Conservation (phyloP, 2,888 invertebrate species). For the Agrotis ipsilon region DNA sequence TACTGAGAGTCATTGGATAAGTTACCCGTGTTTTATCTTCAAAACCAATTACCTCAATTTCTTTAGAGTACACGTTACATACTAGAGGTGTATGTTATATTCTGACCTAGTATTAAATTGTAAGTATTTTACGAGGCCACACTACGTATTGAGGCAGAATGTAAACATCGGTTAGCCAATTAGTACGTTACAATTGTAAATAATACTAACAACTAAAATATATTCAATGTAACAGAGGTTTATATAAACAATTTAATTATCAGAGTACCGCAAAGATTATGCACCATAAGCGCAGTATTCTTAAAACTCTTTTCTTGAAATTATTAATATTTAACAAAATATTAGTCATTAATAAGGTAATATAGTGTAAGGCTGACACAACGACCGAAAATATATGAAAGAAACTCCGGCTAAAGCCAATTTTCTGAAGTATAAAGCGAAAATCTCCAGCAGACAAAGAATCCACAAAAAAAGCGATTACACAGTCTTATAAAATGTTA, state of each 20-base stretch:
- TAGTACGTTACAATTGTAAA: slow-evolving; percentile 83
- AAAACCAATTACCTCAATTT: slow-evolving; percentile 91
- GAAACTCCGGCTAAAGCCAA: slow-evolving; percentile 11
- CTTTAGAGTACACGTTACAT: slow-evolving; percentile 86
- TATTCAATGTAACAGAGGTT: slow-evolving; percentile 75
- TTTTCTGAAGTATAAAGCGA: background rate
- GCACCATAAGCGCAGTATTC: slow-evolving; percentile 83
- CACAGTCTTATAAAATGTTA: background rate
- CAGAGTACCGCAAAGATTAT: slow-evolving; percentile 64
- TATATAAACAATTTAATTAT: slow-evolving; percentile 71
- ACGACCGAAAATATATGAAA: slow-evolving; percentile 69
- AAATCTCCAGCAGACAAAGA: background rate
- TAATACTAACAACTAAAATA: slow-evolving; percentile 74
- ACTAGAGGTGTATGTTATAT: slow-evolving; percentile 82
- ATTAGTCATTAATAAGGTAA: slow-evolving; percentile 77
- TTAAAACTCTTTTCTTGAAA: slow-evolving; percentile 73
- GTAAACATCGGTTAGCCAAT: slow-evolving; percentile 78
- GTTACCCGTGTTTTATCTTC: slow-evolving; percentile 89
- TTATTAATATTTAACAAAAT: slow-evolving; percentile 79
- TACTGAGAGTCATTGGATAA: slow-evolving; percentile 89
- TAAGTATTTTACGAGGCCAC: slow-evolving; percentile 81
- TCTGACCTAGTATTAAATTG: slow-evolving; percentile 85
- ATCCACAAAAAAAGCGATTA: slow-evolving; percentile 1
- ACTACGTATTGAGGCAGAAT: slow-evolving; percentile 76
- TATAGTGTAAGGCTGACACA: slow-evolving; percentile 67